Base-by-base conservation (phyloP, 2,113 vertebrate species). In the Rousettus leschenaultii region DNA sequence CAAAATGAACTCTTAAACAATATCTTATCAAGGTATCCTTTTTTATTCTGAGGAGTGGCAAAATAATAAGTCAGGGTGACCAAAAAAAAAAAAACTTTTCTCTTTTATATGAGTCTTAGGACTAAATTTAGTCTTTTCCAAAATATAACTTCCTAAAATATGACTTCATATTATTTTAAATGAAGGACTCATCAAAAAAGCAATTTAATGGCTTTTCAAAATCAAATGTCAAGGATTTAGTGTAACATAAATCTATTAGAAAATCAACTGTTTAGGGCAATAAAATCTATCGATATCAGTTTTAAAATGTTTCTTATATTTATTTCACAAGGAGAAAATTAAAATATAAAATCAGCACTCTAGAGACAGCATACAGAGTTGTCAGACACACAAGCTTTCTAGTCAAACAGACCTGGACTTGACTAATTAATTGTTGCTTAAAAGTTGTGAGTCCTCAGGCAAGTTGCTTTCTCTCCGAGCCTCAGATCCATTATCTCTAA, bases 171-270 rank as follows among this genome's bases (percentile, higher is more conserved):
- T 77, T 51, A 87, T 66, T 88, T 86, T 61, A 87, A 78, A 70
- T 55, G 18, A 91, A 95, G 35, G 24, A 53, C 15, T 85, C 57
- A 87, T 35, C 53, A 85, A 13, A 38, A 59, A 93, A 75, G 12
- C 55, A 85, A 91, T 61, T 61, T 83, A 65, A 78, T 0, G 9
- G 7, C 28, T 94, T 94, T 95, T 94, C 33, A 91, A 97, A 97
- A 91, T 18, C 59, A 71, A 70, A 89, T 15, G 7, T 30, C 86
- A 80, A 91, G 55, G 40, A 73, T 71, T 79, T 74, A 59, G 13
- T 30, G 91, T 68, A 48, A 80, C 22, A 77, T 78, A 95, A 92
- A 95, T 68, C 66, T 48, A 89, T 79, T 75, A 59, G 28, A 82
- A 91, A 93, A 79, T 70, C n/a, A 90, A 86, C 11, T 38, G 10